Base-by-base conservation (phyloP, 2,113 vertebrate genomes). In the Vombatus ursinus region DNA sequence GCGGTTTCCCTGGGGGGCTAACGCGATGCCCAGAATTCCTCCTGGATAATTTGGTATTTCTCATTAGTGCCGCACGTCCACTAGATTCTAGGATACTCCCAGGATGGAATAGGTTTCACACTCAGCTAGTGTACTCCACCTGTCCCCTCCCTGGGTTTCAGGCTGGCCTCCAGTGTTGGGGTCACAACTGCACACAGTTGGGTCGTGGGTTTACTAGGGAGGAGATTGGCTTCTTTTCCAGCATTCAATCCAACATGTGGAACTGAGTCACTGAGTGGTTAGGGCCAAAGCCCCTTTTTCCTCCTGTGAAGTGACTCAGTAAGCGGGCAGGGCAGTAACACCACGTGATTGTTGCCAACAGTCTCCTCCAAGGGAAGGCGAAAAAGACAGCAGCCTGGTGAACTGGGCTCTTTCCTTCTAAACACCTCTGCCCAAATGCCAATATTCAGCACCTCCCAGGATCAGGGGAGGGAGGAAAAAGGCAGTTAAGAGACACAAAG, bases 161-260 rank as follows among this genome's bases (percentile, higher is more conserved):
- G 90, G 96, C 97, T 97, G 96, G 96, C 96, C 98, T 97, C n/a
- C 0, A 95, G 68, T 97, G 95, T 97, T 98, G 98, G 96, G 97
- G 97, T 97, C 96, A 97, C 96, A 98, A 98, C 97, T 98, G 98
- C 93, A 97, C 51, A 97, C 96, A 97, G 98, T 94, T 96, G 98
- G 96, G 96, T 96, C 97, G 98, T 95, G 98, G 97, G 89, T 95
- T 96, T 98, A 98, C 97, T 98, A 98, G 96, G 97, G 96, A 98
- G 97, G 97, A 98, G 97, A 96, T 54, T 96, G 98, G 98, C 97
- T 98, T 98, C 98, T 98, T 98, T 97, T 98, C 98, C 98, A 98
- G 96, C 96, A 98, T 96, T 98, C 96, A 98, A 98, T 99, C 98
- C 98, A 96, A 98, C 98, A 98, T 94, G 98, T 95, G 97, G 98